Percentiles rank a stretch among this genome's conserved stretches.
phyloP scores from a whole-genome alignment of 2,113 vertebrate species.

The Strigops habroptila region DNA sequence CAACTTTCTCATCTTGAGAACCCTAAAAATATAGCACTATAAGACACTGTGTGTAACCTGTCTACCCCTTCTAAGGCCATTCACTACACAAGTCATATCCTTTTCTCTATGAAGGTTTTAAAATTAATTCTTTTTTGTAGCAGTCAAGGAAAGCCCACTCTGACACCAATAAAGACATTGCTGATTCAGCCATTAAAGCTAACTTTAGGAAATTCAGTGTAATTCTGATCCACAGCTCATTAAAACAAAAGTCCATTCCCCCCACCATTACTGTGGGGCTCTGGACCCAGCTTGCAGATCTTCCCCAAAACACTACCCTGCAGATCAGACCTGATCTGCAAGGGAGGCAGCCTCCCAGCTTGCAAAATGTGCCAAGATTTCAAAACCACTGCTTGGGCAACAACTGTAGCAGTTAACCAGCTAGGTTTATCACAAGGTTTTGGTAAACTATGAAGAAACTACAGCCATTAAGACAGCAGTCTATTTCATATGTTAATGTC shows the following conservation, averaged over 20 bases:
- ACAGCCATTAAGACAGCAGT: not conserved
- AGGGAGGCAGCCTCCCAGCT: not conserved
- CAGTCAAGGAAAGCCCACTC: not conserved
- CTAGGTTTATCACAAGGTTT: not conserved
- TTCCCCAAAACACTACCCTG: rapidly evolving
- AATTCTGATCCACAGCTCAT: not conserved
- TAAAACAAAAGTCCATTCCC: not conserved
- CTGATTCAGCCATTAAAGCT: not conserved
- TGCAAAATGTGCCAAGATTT: not conserved
- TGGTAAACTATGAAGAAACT: not conserved
- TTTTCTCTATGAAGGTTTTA: not conserved
- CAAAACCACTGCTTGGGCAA: not conserved
- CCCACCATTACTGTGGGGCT: rapidly evolving
- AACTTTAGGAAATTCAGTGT: not conserved
- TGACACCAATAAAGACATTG: not conserved
- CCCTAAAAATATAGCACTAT: not conserved
- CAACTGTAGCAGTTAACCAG: not conserved
- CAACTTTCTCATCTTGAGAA: not conserved
- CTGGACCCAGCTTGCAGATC: not conserved
- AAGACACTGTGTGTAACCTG: rapidly evolving
- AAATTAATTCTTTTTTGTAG: not conserved
- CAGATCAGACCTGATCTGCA: not conserved
- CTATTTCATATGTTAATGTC: not conserved
- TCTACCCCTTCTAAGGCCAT: rapidly evolving
- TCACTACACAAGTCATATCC: not conserved